phyloP scores from a whole-genome alignment of 2,797 vertebrate genomes.

The Alca torda region DNA sequence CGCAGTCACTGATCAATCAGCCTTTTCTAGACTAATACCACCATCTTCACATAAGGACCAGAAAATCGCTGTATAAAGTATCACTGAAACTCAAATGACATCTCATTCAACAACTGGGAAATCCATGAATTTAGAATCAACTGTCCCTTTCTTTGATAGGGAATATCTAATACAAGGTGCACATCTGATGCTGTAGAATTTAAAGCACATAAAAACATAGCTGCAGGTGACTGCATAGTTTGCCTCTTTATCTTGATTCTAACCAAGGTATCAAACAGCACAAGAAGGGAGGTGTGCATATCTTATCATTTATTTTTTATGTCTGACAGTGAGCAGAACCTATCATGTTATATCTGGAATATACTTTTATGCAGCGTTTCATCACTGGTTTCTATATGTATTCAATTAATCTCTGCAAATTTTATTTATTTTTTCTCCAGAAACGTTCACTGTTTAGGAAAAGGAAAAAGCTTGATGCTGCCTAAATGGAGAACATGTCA shows the following conservation, averaged over 20 bases:
- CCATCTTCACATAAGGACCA: neutral
- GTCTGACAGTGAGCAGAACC: neutral
- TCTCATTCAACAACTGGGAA: neutral
- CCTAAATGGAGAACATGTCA: neutral
- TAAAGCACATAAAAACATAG: neutral
- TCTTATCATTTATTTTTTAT: neutral
- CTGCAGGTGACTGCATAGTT: neutral
- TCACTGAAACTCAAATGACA: neutral
- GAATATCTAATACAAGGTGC: neutral
- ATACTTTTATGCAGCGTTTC: neutral
- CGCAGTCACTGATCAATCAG: neutral
- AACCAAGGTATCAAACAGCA: neutral
- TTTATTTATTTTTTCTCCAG: neutral
- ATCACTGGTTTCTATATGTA: neutral
- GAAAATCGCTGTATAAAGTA: neutral
- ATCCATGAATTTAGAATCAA: neutral
- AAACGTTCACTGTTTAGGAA: neutral
- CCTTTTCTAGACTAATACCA: neutral
- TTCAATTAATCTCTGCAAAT: neutral
- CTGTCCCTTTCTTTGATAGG: neutral
- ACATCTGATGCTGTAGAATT: neutral
- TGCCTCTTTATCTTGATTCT: neutral
- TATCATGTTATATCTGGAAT: neutral
- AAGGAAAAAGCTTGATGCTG: neutral
- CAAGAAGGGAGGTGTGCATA: neutral